These are phyloP conservation scores for Plutella xylostella DNA, from an alignment of 2,888 invertebrate species.

Conservation along the genomic window DNA sequence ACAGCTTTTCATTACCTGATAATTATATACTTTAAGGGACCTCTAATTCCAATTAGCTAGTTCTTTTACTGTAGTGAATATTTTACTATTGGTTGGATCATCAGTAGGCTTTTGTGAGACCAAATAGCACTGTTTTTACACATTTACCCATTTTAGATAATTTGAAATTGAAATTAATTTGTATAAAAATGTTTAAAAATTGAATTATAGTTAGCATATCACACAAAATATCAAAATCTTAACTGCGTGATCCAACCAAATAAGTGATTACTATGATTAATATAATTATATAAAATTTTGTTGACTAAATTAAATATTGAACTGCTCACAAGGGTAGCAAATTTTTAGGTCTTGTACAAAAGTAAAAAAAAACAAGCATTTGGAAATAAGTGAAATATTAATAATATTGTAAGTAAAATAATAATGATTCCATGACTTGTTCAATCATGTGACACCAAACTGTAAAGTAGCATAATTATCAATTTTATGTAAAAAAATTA, in stretches of 20 bases:
- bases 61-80: conserved; percentile 65
- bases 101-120: conserved; percentile 48
- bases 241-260: conserved; percentile 46
- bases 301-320: conserved; percentile 50
- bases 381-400: conserved; percentile 67
- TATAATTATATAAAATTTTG: conserved; percentile 47
- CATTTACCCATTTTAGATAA: conserved; percentile 54
- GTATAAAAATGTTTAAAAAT: conserved; percentile 37
- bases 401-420: conserved; percentile 33
- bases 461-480: conserved; percentile 55
- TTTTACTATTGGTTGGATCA: conserved; percentile 56
- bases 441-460: conserved; percentile 52
- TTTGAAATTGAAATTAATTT: conserved; percentile 45
- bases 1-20: conserved; percentile 53
- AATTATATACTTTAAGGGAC: conserved; percentile 67
- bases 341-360: conserved; percentile 54
- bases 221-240: conserved; percentile 44
- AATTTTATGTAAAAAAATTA: conserved; percentile 55
- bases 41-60: conserved; percentile 69
- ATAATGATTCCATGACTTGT: conserved; percentile 43
- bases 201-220: conserved; percentile 65
- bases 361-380: too few species aligned
- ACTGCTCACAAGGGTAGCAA: conserved; percentile 49
- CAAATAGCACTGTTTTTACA: conserved; percentile 64
- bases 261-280: conserved; percentile 46